Percentiles rank a stretch among this genome's conserved stretches.
Evolutionary conservation across 2,113 vertebrate species (phyloP).

Genomic region (Dolichallabes microphthalmus): DNA sequence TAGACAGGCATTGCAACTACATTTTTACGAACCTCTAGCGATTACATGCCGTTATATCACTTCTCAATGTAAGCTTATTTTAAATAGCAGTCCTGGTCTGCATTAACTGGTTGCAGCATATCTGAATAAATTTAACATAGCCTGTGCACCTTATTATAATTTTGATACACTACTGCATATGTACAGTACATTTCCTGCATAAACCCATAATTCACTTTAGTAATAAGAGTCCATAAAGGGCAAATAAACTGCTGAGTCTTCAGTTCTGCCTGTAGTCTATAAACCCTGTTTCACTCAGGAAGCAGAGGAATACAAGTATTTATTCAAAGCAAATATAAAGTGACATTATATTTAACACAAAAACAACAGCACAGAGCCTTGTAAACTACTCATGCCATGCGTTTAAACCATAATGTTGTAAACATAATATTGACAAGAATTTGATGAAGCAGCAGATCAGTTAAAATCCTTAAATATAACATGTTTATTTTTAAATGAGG

Average conservation of each 20-base stretch:
- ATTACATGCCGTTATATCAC: neutral
- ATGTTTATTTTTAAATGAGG: neutral
- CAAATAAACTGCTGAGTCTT: constrained; percentile 1
- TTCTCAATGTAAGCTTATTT: no score
- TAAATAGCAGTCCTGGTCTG: neutral
- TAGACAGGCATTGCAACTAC: neutral
- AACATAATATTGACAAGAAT: neutral
- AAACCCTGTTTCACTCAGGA: neutral
- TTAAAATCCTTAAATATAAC: neutral
- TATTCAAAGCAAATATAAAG: neutral
- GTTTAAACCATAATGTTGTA: neutral
- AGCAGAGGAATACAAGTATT: neutral
- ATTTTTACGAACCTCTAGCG: neutral
- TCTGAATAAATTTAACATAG: neutral
- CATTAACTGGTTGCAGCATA: neutral
- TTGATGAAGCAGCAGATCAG: neutral
- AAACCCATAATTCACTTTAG: neutral
- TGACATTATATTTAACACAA: neutral
- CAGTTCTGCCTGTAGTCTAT: neutral
- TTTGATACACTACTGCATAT: neutral
- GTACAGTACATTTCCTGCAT: neutral
- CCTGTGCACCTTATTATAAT: neutral
- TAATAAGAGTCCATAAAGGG: neutral
- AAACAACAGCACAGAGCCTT: neutral
- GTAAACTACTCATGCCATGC: neutral